A percentile compares a stretch with the other conserved stretches of the same genome.
Conservation (phyloP, 1,140 invertebrate genomes). For the Ooceraea biroi region DNA sequence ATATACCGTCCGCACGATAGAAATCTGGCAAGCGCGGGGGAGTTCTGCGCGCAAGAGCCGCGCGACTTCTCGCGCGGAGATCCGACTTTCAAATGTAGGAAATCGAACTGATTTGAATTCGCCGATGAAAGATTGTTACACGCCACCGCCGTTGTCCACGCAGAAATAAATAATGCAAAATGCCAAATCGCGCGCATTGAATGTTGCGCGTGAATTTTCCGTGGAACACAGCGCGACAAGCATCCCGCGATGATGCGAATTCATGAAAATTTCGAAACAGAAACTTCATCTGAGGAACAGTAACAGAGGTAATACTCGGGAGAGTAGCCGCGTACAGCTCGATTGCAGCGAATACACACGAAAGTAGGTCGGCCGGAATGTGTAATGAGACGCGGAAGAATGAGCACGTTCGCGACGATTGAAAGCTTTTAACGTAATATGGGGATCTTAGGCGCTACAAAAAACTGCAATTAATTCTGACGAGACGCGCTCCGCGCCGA, state of each 20-base stretch:
- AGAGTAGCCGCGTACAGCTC: slow-evolving; percentile 19
- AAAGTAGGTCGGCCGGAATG: slow-evolving; percentile 41
- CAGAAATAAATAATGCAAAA: slow-evolving; percentile 13
- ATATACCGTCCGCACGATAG: background rate
- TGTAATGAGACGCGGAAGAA: slow-evolving; percentile 42
- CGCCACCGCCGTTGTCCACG: background rate
- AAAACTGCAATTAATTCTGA: slow-evolving; percentile 27
- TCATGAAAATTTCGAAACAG: slow-evolving; percentile 15
- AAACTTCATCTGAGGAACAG: slow-evolving; percentile 16
- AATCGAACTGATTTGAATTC: slow-evolving; percentile 39
- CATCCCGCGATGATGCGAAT: background rate
- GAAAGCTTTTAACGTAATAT: slow-evolving; percentile 6
- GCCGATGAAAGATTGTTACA: background rate
- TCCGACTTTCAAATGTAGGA: slow-evolving; percentile 43
- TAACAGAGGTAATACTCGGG: background rate
- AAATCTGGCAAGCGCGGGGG: background rate
- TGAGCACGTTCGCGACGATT: slow-evolving; percentile 17
- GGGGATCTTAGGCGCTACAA: background rate
- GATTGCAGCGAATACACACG: slow-evolving; percentile 20
- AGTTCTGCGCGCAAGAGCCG: slow-evolving; percentile 13
- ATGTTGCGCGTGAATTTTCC: no score
- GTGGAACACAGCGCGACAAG: background rate
- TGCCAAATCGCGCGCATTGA: background rate
- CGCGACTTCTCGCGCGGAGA: slow-evolving; percentile 27
- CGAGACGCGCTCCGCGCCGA: background rate